These are phyloP conservation scores for Orussus abietinus DNA, from an alignment of 1,140 invertebrate species.

Conservation along the genomic window DNA sequence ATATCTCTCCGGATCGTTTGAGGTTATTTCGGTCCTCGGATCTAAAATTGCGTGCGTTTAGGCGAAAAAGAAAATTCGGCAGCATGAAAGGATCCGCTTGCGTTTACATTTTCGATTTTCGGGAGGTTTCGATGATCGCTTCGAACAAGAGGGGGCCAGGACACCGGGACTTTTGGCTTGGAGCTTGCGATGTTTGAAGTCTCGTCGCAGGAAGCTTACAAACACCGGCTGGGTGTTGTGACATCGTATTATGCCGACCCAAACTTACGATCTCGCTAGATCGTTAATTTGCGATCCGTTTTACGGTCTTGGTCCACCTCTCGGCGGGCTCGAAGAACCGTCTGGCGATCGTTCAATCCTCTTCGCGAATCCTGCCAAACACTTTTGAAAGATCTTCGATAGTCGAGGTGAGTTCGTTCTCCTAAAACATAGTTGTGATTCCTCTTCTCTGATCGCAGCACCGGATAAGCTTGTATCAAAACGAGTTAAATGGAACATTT, in stretches of 20 bases:
- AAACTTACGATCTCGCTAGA: constrained; percentile 51
- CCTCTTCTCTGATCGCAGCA: no score
- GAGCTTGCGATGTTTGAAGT: constrained; percentile 52
- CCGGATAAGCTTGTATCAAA: no score
- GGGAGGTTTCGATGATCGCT: background rate
- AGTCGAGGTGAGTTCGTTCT: no score
- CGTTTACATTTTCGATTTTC: background rate
- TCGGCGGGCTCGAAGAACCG: background rate
- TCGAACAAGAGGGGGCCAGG: no score
- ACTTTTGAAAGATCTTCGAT: no score
- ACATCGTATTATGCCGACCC: constrained; percentile 51
- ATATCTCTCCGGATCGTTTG: no score
- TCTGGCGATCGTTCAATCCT: constrained; percentile 6
- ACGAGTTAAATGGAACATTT: no score
- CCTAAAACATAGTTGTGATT: no score
- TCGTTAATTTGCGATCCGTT: constrained; percentile 46
- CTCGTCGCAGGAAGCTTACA: constrained; percentile 53
- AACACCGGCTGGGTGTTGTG: constrained; percentile 52
- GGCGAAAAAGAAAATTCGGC: constrained; percentile 14
- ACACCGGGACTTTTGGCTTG: constrained; percentile 41
- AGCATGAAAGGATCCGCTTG: background rate
- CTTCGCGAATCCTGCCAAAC: constrained; percentile 1
- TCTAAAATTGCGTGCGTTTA: constrained; percentile 1
- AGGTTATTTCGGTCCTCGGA: no score
- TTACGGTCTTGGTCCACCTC: constrained; percentile 18